Base-by-base conservation (phyloP, 2,113 vertebrate genomes). In the Antigone vipio region DNA sequence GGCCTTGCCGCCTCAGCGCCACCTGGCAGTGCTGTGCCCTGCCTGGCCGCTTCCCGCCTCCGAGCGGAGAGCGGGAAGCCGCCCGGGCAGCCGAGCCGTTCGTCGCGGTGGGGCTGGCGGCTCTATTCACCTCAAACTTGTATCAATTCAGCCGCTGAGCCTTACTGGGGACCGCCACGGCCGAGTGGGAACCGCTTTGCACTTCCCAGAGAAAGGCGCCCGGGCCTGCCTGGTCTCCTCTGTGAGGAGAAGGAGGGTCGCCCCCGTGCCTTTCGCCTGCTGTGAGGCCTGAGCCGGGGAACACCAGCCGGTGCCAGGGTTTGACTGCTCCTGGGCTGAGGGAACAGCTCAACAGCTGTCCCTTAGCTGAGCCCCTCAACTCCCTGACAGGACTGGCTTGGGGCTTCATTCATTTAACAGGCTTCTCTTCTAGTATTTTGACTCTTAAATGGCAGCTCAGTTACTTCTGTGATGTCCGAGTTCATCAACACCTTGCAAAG, bases 111-210 rank as follows among this genome's bases (percentile, higher is more conserved):
- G 2, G 19, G 44, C 12, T 11, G 59, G 42, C 24, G 13, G 35
- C 35, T 38, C 32, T 14, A 3, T 9, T 35, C 76, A 1, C 9
- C 24, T 2, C 4, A 15, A 23, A 9, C 1, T 3, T 34, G n/a
- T 30, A 14, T 1, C 24, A 0, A 2, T 8, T 32, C 30, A 1
- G 40, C 9, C 35, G 9, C 34, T 4, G 34, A 17, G 15, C 73
- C 42, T 4, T 7, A 5, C 50, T 3, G 42, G 21, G 49, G 15
- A 11, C 50, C 26, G 12, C 22, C 59, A 1, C 6, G 19, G 34
- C 5, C 11, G 5, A 47, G 20, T 1, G 29, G 11, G 2, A 29
- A 3, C 40, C 3, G 2, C 11, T 15, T 6, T 1, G 22, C 5
- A 1, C 4, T 40, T 30, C 8, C 12, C 11, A 14, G 55, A 34